A percentile compares a stretch with the other conserved stretches of the same genome.
phyloP scores from a whole-genome alignment of 2,113 vertebrate species.

The Perognathus longimembris region DNA sequence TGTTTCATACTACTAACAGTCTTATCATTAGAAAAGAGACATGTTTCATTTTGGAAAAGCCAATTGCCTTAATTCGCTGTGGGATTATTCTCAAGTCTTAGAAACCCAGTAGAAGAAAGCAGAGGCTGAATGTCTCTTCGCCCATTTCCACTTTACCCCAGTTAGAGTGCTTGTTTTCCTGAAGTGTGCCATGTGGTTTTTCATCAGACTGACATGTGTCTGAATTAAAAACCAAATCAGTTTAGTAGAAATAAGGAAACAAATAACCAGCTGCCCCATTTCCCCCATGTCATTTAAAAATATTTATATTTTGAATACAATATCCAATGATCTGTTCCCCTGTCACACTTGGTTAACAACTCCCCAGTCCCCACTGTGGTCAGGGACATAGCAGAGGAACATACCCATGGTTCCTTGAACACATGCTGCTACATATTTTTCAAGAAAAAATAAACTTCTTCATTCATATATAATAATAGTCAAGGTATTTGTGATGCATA shows the following conservation, averaged over 20 bases:
- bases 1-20: not conserved
- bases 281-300: not conserved
- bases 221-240: conserved; percentile 42
- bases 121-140: no score
- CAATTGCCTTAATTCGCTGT: conserved; percentile 2
- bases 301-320: not conserved
- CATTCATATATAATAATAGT: not conserved
- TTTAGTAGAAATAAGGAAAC: conserved; percentile 1
- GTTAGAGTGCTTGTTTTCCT: conserved; percentile 11
- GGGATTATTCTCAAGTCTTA: not conserved
- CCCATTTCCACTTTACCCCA: conserved; percentile 64
- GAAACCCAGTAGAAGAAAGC: not conserved
- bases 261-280: not conserved
- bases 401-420: not conserved
- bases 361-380: not conserved
- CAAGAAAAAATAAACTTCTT: conserved; percentile 18
- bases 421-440: not conserved
- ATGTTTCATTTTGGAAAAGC: conserved; percentile 22
- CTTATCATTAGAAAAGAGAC: not conserved
- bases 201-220: not conserved
- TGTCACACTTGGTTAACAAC: not conserved
- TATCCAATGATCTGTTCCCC: not conserved
- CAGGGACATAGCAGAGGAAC: not conserved
- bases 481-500: no score
- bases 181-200: conserved; percentile 35